Conservation (phyloP, 2,888 invertebrate species). For the Panzeria rudis region DNA sequence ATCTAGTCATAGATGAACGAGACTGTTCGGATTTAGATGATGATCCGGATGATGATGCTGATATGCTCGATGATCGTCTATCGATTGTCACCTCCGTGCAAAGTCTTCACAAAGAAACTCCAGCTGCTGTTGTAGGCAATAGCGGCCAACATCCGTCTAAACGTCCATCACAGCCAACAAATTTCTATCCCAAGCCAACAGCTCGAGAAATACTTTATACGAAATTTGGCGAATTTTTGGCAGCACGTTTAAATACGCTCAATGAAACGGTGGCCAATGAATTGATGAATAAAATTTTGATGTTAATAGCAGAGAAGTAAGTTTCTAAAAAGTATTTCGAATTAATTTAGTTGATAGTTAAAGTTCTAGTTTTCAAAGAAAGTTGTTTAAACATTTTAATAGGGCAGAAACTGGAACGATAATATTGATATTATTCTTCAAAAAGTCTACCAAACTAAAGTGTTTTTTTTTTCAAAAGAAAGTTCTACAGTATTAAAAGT, state of each 20-base stretch:
- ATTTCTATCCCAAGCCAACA: conserved; percentile 73
- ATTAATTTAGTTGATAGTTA: not conserved
- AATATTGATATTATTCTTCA: too few relatives aligned
- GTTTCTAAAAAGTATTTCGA: not conserved
- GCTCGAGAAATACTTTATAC: conserved; percentile 80
- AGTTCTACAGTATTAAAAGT: not conserved
- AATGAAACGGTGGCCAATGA: conserved; percentile 81
- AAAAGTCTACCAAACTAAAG: not conserved
- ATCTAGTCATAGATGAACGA: conserved; percentile 78
- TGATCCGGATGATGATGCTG: conserved; percentile 77
- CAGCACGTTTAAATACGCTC: conserved; percentile 81
- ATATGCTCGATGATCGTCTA: conserved; percentile 72
- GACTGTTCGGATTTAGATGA: conserved; percentile 77
- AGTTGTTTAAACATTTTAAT: not conserved
- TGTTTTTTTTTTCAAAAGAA: too few relatives aligned
- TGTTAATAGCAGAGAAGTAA: conserved; percentile 81
- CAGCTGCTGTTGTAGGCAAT: not conserved
- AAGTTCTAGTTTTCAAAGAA: not conserved
- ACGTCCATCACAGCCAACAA: conserved; percentile 26
- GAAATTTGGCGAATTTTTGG: conserved; percentile 81
- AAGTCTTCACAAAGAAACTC: conserved; percentile 48
- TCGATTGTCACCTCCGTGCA: conserved; percentile 62
- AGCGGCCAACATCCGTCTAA: conserved; percentile 37
- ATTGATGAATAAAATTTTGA: conserved; percentile 81
- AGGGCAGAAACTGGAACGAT: not conserved